Evolutionary conservation across 2,888 invertebrate genomes (phyloP).

Genomic region (Phengaris arion): DNA sequence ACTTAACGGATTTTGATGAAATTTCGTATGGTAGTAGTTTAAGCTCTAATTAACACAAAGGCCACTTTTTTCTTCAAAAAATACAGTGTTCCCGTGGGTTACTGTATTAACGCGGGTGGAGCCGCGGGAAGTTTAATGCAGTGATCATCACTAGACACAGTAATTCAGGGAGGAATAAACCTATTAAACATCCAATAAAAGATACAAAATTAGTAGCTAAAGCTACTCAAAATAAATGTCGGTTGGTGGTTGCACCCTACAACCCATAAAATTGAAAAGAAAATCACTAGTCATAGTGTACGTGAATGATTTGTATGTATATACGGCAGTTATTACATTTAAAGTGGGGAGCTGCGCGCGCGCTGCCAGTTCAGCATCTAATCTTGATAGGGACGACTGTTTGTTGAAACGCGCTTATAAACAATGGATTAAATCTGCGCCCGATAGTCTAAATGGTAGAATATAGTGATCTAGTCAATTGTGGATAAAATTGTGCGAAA

Average conservation of each 20-base stretch:
- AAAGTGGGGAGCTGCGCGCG: conserved; percentile 36
- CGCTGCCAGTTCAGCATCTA: conserved; percentile 40
- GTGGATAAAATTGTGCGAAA: conserved; percentile 8
- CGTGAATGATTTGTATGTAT: not conserved
- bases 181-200: too few species aligned
- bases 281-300: not conserved
- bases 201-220: too few species aligned
- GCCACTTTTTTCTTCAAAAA: too few species aligned
- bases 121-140: too few species aligned
- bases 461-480: conserved; percentile 24
- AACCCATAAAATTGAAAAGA: not conserved
- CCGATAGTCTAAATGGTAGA: conserved; percentile 16
- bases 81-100: too few species aligned
- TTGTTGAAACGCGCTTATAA: conserved; percentile 29
- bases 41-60: too few species aligned
- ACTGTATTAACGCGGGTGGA: too few species aligned
- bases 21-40: too few species aligned
- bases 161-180: too few species aligned
- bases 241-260: not conserved
- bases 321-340: conserved; percentile 31
- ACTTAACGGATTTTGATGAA: too few species aligned
- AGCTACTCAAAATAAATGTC: too few species aligned
- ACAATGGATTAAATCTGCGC: conserved; percentile 33
- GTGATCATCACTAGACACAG: too few species aligned
- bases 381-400: conserved; percentile 38